Evolutionary conservation across 2,797 vertebrate genomes (phyloP).

Genomic region (Lithobates sylvaticus): DNA sequence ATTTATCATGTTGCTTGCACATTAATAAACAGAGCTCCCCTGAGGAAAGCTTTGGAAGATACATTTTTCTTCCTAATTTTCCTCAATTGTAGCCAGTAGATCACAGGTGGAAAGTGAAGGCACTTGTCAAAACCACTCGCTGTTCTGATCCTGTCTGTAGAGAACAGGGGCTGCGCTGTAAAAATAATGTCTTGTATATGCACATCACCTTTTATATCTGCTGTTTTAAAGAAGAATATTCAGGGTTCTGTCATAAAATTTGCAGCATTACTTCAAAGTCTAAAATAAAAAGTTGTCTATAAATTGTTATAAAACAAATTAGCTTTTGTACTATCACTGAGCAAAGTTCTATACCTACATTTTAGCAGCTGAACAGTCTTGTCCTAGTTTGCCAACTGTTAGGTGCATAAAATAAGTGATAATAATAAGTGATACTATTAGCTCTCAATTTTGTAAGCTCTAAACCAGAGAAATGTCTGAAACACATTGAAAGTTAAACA

Average conservation of each 20-base stretch:
- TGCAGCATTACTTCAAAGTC: neutral
- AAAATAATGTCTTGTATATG: conserved; percentile 43
- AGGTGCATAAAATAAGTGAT: too few relatives aligned
- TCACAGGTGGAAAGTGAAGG: conserved; percentile 73
- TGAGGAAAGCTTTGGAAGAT: conserved; percentile 85
- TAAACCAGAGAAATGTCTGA: too few relatives aligned
- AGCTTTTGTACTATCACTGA: neutral
- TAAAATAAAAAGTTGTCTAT: too few relatives aligned
- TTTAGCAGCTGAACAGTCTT: neutral
- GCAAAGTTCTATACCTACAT: neutral
- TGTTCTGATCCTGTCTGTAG: conserved; percentile 63
- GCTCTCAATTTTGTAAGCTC: too few relatives aligned
- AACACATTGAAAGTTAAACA: neutral
- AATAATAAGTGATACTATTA: too few relatives aligned
- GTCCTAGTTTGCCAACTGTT: neutral
- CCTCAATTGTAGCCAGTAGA: conserved; percentile 79
- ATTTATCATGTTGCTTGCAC: conserved; percentile 94
- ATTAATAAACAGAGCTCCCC: conserved; percentile 97
- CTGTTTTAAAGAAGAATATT: conserved; percentile 9
- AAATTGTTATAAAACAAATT: neutral
- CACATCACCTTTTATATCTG: conserved; percentile 41
- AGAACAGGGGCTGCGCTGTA: conserved; percentile 34
- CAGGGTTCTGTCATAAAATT: neutral
- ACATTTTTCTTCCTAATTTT: conserved; percentile 85
- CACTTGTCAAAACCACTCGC: conserved; percentile 68